phyloP scores from a whole-genome alignment of 2,113 vertebrate species.

The Martes martes region DNA sequence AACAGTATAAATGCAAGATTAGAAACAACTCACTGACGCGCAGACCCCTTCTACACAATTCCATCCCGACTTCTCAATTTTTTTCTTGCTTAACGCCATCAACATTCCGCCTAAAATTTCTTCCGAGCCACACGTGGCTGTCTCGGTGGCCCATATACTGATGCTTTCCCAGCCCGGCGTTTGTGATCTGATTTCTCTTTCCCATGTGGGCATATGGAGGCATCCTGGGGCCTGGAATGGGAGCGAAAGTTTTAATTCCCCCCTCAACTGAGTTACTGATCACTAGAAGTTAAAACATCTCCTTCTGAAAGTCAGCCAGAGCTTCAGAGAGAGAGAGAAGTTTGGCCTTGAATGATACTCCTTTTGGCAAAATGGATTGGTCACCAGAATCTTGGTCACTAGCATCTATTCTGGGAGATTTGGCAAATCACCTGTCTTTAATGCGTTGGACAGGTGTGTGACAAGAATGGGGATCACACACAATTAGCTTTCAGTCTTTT shows the following conservation, averaged over 20 bases:
- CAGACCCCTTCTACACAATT: rapidly evolving
- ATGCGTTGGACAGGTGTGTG: not conserved
- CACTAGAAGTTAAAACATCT: not conserved
- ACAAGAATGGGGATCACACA: not conserved
- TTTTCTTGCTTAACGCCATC: not conserved
- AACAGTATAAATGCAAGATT: too few species aligned
- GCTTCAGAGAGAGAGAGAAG: not conserved
- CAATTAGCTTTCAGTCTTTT: not conserved
- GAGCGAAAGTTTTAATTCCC: too few species aligned
- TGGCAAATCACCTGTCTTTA: not conserved
- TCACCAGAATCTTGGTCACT: not conserved
- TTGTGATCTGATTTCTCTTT: rapidly evolving
- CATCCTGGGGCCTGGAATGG: not conserved
- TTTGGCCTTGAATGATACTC: not conserved
- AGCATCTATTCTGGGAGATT: not conserved
- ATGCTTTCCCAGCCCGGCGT: not conserved
- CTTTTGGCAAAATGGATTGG: not conserved
- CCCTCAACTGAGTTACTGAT: not conserved
- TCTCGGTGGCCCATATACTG: rapidly evolving
- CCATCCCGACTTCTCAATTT: not conserved
- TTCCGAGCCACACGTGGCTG: rapidly evolving
- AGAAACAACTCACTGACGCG: rapidly evolving
- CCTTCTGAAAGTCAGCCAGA: not conserved
- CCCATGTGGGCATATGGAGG: rapidly evolving
- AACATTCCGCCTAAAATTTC: rapidly evolving